These are phyloP conservation scores for Stegophylla sp. DNA, from an alignment of 2,888 invertebrate species.

Conservation along the genomic window DNA sequence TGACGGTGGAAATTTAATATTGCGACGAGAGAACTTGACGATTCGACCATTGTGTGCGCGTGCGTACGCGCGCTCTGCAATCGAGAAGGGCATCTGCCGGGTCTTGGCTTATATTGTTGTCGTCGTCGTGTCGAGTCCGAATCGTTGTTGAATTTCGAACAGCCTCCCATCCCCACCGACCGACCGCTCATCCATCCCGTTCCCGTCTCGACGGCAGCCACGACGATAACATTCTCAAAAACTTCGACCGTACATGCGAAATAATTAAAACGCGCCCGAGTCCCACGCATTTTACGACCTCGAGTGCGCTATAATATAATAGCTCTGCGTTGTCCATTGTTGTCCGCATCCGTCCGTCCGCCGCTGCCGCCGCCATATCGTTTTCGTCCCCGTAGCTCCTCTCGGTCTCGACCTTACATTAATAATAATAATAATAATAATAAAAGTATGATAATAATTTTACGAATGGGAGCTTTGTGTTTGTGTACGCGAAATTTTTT, in stretches of 20 bases:
- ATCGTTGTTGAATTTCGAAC: background rate
- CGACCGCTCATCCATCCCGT: no score
- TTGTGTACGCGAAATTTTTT: background rate
- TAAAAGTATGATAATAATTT: conserved; percentile 6
- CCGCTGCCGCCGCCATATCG: background rate
- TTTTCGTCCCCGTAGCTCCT: background rate
- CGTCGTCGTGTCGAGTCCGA: background rate
- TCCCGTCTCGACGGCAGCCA: no score
- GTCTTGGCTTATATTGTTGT: background rate
- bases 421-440: conserved; percentile 15
- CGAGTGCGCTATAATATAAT: conserved; percentile 12
- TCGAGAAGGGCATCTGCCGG: background rate
- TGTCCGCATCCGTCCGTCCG: conserved; percentile 16
- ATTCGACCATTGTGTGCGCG: background rate
- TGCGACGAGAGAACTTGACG: background rate
- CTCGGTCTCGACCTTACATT: background rate
- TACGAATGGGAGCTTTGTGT: background rate
- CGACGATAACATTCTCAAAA: background rate
- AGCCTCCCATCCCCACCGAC: no score
- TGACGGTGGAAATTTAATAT: background rate
- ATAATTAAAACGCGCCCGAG: conserved; percentile 21
- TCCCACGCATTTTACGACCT: background rate
- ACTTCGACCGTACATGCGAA: background rate
- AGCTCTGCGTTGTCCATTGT: conserved; percentile 15
- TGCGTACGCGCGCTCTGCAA: background rate